A percentile compares a stretch with the other conserved stretches of the same genome.
Evolutionary conservation across 2,888 invertebrate species (phyloP).

Genomic region (Chrysopilus asiliformis): DNA sequence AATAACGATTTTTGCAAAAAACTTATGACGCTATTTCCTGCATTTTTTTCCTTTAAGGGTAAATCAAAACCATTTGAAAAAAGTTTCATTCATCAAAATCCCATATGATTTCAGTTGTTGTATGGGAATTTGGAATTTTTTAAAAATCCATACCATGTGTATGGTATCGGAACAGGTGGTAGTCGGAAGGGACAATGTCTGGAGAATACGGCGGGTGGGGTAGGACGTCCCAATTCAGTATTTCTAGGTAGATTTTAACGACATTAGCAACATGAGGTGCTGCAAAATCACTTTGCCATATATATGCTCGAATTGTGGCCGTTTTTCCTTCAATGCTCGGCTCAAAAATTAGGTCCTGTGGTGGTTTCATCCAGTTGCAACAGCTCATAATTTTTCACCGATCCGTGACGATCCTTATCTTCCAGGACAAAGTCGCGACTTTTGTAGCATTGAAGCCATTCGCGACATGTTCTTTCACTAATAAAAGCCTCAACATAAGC

Average conservation of each 20-base stretch:
- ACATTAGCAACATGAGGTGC: neutral
- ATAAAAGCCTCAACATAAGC: neutral
- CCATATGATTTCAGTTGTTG: too few species aligned
- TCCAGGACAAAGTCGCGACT: neutral
- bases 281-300: neutral
- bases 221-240: neutral
- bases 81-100: too few species aligned
- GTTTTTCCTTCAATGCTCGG: neutral
- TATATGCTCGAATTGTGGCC: neutral
- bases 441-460: neutral
- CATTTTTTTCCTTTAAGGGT: too few species aligned
- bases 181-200: neutral
- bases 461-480: neutral
- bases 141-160: too few species aligned
- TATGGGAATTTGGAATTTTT: too few species aligned
- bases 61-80: too few species aligned
- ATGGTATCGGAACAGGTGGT: too few species aligned
- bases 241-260: neutral
- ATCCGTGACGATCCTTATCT: neutral
- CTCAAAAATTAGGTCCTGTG: neutral
- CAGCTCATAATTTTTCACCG: neutral
- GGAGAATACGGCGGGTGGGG: neutral
- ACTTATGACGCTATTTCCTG: too few species aligned
- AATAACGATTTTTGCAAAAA: too few species aligned
- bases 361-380: neutral